phyloP scores from a whole-genome alignment of 1,140 invertebrate species.

The Drosophila sucinea region DNA sequence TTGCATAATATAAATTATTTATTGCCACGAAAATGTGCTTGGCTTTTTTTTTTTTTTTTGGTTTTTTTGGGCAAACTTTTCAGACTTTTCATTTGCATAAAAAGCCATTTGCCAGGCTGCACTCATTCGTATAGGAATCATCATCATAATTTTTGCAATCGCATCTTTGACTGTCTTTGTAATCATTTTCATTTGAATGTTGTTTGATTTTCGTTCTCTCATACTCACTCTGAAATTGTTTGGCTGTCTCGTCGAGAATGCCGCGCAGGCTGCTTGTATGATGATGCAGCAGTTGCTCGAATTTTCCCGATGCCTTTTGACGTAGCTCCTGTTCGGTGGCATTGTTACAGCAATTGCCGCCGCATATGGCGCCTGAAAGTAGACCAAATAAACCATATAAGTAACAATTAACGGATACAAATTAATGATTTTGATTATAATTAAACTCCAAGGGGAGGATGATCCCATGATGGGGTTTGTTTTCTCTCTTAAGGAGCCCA shows the following conservation, averaged over 20 bases:
- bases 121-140: slow-evolving; percentile 1
- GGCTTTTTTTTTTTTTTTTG: slow-evolving; percentile 29
- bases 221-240: slow-evolving; percentile 78
- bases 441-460: too few relatives aligned
- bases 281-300: slow-evolving; percentile 75
- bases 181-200: slow-evolving; percentile 9
- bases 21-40: slow-evolving; percentile 77
- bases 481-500: background rate
- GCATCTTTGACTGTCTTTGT: background rate
- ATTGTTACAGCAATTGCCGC: slow-evolving; percentile 78
- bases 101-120: slow-evolving; percentile 42
- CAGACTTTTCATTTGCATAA: slow-evolving; percentile 70
- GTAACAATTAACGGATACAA: background rate
- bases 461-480: too few relatives aligned
- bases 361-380: slow-evolving; percentile 74
- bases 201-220: background rate
- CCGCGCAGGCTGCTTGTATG: slow-evolving; percentile 80
- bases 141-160: too few relatives aligned
- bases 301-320: slow-evolving; percentile 70
- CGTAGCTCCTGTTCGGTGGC: slow-evolving; percentile 72
- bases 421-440: too few relatives aligned
- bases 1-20: slow-evolving; percentile 81
- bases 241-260: slow-evolving; percentile 74
- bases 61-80: slow-evolving; percentile 38
- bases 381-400: slow-evolving; percentile 14